phyloP scores from a whole-genome alignment of 37 sponge, comb jelly and placozoan species.

The Lycopodina hypogea region DNA sequence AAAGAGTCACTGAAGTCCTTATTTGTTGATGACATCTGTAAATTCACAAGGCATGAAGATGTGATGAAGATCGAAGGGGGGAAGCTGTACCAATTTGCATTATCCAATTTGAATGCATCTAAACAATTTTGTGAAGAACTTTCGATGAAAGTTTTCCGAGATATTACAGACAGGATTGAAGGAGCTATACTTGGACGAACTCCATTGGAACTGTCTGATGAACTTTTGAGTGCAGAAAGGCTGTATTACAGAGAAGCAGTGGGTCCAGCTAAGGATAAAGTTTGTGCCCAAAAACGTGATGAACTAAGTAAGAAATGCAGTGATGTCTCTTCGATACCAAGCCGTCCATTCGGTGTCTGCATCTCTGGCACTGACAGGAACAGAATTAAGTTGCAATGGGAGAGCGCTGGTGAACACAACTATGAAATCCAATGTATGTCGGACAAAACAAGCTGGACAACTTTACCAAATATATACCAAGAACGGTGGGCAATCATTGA shows the following conservation, averaged over 20 bases:
- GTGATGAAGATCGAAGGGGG: background rate
- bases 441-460: background rate
- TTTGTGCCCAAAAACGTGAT: background rate
- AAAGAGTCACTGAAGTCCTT: background rate
- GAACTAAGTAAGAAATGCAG: background rate
- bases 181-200: background rate
- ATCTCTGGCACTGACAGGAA: background rate
- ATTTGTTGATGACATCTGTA: background rate
- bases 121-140: background rate
- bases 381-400: background rate
- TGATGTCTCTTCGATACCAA: background rate
- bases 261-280: constrained; percentile 4
- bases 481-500: background rate
- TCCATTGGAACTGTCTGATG: background rate
- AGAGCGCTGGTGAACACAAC: background rate
- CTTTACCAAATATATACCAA: background rate
- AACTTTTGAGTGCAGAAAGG: background rate
- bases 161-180: background rate
- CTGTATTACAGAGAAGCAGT: background rate
- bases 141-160: background rate
- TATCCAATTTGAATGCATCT: background rate
- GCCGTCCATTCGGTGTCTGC: background rate
- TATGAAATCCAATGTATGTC: background rate
- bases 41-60: background rate
- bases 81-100: background rate